phyloP scores from a whole-genome alignment of 1,140 invertebrate genomes.

The Dolichoris vasculosae region DNA sequence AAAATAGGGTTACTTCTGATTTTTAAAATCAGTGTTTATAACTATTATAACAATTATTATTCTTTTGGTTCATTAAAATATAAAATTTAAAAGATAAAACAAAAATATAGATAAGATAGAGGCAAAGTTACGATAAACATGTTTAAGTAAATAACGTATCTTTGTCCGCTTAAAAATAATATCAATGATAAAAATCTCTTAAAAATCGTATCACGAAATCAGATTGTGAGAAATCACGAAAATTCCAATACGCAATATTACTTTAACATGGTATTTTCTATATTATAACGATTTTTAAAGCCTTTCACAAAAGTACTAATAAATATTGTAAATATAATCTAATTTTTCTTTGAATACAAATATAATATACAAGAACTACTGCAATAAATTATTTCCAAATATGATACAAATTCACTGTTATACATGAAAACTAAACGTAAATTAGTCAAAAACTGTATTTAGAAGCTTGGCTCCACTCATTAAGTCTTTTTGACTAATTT shows the following conservation, averaged over 20 bases:
- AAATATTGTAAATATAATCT: slow-evolving; percentile 31
- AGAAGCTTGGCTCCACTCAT: slow-evolving; percentile 6
- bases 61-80: slow-evolving; percentile 33
- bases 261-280: slow-evolving; percentile 29
- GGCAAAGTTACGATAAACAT: slow-evolving; percentile 4
- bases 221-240: background rate
- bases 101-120: slow-evolving; percentile 39
- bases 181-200: too few species aligned
- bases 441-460: slow-evolving; percentile 13
- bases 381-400: background rate
- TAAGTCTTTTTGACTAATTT: slow-evolving; percentile 31
- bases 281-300: slow-evolving; percentile 20
- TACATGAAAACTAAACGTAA: slow-evolving; percentile 8
- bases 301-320: slow-evolving; percentile 12
- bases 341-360: slow-evolving; percentile 17
- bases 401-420: background rate
- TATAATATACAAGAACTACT: slow-evolving; percentile 20
- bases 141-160: too few species aligned
- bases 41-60: slow-evolving; percentile 28
- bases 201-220: too few species aligned
- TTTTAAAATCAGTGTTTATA: slow-evolving; percentile 40
- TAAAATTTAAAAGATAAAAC: slow-evolving; percentile 47
- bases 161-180: too few species aligned
- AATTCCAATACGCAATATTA: background rate
- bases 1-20: slow-evolving; percentile 7